Evolutionary conservation across 2,888 invertebrate species (phyloP), one percentile per base, ranked within the genome.

Genomic region (Steinernema scapterisci): DNA sequence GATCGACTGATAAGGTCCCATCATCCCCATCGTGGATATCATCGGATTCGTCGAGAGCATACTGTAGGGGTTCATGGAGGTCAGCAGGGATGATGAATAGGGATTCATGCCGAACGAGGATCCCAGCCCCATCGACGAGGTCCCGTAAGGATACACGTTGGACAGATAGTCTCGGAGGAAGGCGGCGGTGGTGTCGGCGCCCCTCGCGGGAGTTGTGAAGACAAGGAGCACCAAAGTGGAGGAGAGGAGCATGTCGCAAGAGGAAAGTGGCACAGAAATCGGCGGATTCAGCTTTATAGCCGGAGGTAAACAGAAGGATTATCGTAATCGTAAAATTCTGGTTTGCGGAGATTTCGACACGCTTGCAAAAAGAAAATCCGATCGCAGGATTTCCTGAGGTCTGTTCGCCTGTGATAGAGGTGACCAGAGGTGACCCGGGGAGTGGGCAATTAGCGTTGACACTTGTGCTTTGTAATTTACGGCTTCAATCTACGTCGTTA

Each of bases 401-500:
- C 63, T 63, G 63, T 31, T 63, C 16, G 52, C 48, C n/a, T 19
- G 48, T 19, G n/a, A 48, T 16, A 38, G 48, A 3, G 13, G 16
- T 19, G 48, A 48, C 48, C 48, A 48, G 48, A 48, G 31, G 27
- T 63, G 63, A 63, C 63, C 63, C 19, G 16, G 23, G 16, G 63
- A 63, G 63, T 63, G 63, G 63, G 16, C 63, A 63, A 63, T 63
- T 63, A 31, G 63, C 63, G 63, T 63, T 63, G 63, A 63, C 63
- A 63, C 63, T 38, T 31, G 23, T 27, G 54, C n/a, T 25, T 16
- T 31, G 63, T 63, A 31, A 63, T 63, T 63, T 63, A 63, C 38
- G 27, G 63, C 27, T 27, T 11, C 11, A 31, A 19, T 27, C 27
- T 31, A 16, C 27, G 27, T 63, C 63, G 63, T 63, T 21, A 63